Evolutionary conservation across 2,113 vertebrate genomes (phyloP).

Genomic region (Turnix velox): DNA sequence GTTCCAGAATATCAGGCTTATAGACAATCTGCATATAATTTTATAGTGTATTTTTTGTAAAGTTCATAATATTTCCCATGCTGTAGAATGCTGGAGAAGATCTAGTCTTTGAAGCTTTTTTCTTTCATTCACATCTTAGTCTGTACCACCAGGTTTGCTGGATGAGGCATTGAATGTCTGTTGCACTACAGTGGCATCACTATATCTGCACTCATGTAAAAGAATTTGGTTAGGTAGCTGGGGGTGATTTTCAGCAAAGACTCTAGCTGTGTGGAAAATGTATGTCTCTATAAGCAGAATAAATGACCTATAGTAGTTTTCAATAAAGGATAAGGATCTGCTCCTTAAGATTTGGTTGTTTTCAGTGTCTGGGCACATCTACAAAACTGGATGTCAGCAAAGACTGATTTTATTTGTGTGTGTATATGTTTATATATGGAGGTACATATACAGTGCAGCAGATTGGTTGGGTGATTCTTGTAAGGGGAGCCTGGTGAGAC

Average conservation of each 20-base stretch:
- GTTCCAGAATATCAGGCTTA: not conserved
- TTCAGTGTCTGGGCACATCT: not conserved
- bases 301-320: not conserved
- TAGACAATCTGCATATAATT: not conserved
- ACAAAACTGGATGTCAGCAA: rapidly evolving
- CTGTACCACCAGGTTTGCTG: not conserved
- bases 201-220: not conserved
- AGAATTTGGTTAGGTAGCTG: not conserved
- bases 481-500: not conserved
- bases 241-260: not conserved
- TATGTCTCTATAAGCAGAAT: not conserved
- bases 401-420: not conserved
- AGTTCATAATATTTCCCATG: not conserved
- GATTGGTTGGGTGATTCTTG: not conserved
- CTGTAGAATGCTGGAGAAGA: not conserved
- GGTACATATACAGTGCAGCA: not conserved
- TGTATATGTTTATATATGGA: not conserved
- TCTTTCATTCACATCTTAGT: not conserved
- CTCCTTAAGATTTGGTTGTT: not conserved
- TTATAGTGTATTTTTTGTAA: not conserved
- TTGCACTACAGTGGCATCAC: not conserved
- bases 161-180: not conserved
- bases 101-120: not conserved
- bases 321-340: not conserved
- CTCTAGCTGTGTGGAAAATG: not conserved